phyloP scores from a whole-genome alignment of 2,797 vertebrate genomes.

The Acrossocheilus wenchowensis region DNA sequence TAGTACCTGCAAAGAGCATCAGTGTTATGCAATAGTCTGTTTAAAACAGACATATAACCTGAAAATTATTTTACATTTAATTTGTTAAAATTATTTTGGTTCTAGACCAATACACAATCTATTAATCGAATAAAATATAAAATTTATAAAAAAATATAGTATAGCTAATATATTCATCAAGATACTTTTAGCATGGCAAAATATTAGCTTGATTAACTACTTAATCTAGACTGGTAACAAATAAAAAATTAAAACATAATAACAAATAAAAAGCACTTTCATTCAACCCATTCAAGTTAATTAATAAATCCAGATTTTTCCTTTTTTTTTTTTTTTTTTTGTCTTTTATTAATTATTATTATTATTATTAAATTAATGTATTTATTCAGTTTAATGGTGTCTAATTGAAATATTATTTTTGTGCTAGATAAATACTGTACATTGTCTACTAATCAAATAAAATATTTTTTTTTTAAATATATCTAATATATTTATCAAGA shows the following conservation, averaged over 20 bases:
- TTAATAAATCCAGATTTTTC: not conserved
- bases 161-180: not conserved
- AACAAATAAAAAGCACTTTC: not conserved
- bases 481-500: not conserved
- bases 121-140: not conserved
- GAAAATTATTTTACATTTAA: not conserved
- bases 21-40: constrained; percentile 6
- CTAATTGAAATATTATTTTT: not conserved
- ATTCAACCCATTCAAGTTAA: not conserved
- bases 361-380: no score
- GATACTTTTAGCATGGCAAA: not conserved
- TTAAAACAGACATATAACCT: not conserved
- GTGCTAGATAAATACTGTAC: not conserved
- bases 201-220: not conserved
- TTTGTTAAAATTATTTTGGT: not conserved
- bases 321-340: not conserved
- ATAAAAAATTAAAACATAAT: no score
- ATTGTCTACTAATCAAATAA: not conserved
- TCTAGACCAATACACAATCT: not conserved
- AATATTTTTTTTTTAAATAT: not conserved
- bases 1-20: not conserved
- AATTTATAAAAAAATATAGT: not conserved
- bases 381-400: not conserved
- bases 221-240: not conserved
- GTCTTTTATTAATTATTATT: not conserved